Evolutionary conservation across 2,888 invertebrate species (phyloP).

Genomic region (Tetramorium bicarinatum): DNA sequence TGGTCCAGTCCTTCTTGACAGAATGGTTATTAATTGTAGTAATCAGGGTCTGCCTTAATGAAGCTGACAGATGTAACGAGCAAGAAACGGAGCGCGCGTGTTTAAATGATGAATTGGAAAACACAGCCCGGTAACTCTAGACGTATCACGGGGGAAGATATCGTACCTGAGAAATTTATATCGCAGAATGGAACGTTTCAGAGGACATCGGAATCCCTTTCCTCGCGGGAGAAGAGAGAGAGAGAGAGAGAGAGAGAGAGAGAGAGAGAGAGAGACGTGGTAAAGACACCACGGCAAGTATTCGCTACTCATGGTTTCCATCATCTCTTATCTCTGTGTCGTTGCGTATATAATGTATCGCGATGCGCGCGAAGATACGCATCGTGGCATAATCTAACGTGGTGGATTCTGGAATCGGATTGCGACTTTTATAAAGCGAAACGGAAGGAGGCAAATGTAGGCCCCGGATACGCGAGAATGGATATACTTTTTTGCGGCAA

Average conservation of each 20-base stretch:
- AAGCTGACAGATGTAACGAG: not conserved
- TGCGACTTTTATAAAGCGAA: conserved; percentile 39
- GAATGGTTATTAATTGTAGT: conserved; percentile 42
- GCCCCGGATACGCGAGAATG: conserved; percentile 33
- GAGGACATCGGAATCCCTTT: conserved; percentile 7
- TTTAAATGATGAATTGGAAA: conserved; percentile 20
- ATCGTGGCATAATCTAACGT: conserved; percentile 29
- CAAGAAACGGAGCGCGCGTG: conserved; percentile 13
- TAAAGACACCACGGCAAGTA: not conserved
- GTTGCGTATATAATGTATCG: not conserved
- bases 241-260: no score
- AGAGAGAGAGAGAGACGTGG: not conserved
- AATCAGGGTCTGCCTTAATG: not conserved
- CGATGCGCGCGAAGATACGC: not conserved
- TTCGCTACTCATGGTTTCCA: not conserved
- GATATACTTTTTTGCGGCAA: conserved; percentile 45
- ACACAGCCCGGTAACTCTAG: not conserved
- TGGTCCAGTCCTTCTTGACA: conserved; percentile 31
- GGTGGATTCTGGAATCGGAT: conserved; percentile 41
- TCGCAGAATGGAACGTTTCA: conserved; percentile 18
- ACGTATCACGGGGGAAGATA: not conserved
- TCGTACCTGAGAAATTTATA: conserved; percentile 11
- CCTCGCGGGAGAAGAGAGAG: not conserved
- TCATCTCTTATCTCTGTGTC: not conserved
- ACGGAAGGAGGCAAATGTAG: conserved; percentile 25